Evolutionary conservation across 1,140 invertebrate genomes (phyloP), one percentile per base, ranked within the genome.

Genomic region (Aradophagus sp.): DNA sequence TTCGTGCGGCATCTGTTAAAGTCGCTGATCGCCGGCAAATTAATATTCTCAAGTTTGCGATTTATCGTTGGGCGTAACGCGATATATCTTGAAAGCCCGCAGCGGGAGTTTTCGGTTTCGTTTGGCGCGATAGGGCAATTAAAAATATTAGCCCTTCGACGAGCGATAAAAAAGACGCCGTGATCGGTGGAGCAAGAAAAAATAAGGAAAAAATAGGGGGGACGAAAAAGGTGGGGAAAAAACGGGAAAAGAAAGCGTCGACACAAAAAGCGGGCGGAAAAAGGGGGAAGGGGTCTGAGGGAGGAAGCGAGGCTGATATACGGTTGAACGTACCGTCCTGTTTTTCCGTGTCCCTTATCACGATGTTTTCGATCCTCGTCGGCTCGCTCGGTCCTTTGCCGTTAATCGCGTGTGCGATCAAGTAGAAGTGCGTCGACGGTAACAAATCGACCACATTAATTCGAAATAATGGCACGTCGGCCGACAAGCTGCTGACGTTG

Each of bases 331-430:
- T 20, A 53, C 48, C 93, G 84, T 93, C 91, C 77, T 93, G 89
- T 79, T 92, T 94, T 74, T 95, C 94, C 2, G 94, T 93, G 81
- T 95, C 93, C 78, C 93, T 93, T 72, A 95, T 90, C 50, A 93
- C 92, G 73, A 94, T 93, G 76, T 95, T 93, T 77, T 95, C 93
- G 8, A 97, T 86, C 0, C 94, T 86, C 42, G 91, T 89, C 12
- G 90, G 89, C 74, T 95, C 93, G 62, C 93, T 95, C 53, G 91
- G 89, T 34, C 95, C 95, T 82, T 96, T 96, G 20, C 92, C 90
- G 85, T 97, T 97, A 66, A 90, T 89, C 26, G 95, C 92, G 80
- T 95, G 96, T 50, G 94, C 90, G 39, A 93, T 88, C 39, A 97
- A 77, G 74, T 80, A 83, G 67, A 85, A 86, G 56, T 87, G 87